Base-by-base conservation (phyloP, 2,888 invertebrate genomes). In the Coelogynopora nodosa region DNA sequence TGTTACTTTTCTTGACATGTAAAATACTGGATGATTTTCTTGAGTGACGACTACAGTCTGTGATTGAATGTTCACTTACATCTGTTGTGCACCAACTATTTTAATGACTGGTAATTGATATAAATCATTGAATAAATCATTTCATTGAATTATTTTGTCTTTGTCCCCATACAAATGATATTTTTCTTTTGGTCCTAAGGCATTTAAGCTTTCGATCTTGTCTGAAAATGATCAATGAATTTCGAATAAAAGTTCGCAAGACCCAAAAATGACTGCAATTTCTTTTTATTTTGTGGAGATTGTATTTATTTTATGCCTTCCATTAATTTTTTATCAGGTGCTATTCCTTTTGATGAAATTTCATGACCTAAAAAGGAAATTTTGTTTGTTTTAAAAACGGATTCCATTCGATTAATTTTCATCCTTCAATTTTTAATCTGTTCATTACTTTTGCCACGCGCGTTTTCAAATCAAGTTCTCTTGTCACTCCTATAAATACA, bases 21-120 rank as follows among this genome's bases (percentile, higher is more conserved):
- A 86, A n/a, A 86, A 84, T 29, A 86, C 86, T 31, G 87, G 86
- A 86, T 86, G 86, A 1, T 30, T 84, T 28, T 86, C 86, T 30
- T 86, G 86, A 0, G 86, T 10, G 0, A 86, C 5, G 5, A 86
- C 28, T 10, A 30, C 86, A n/a, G n/a, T n/a, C n/a, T 28, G 30
- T 30, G 23, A 86, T 86, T 28, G 86, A 18, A n/a, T 31, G 29
- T 84, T 87, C 86, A 84, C 86, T 86, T 29, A 86, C 86, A 86
- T 86, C 86, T 2, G 86, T 31, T 29, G 30, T 27, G 31, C 29
- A 30, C 86, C 86, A 86, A 86, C 86, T 29, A 49, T 30, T 86
- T 29, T 30, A 49, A 86, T 83, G n/a, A 86, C 85, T 86, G 86
- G 86, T 29, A 29, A 31, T 29, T 30, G n/a, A 31, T 86, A 83